These are phyloP conservation scores for Ivindomyrus marchei DNA, from an alignment of 2,113 vertebrate genomes.

Conservation along the genomic window DNA sequence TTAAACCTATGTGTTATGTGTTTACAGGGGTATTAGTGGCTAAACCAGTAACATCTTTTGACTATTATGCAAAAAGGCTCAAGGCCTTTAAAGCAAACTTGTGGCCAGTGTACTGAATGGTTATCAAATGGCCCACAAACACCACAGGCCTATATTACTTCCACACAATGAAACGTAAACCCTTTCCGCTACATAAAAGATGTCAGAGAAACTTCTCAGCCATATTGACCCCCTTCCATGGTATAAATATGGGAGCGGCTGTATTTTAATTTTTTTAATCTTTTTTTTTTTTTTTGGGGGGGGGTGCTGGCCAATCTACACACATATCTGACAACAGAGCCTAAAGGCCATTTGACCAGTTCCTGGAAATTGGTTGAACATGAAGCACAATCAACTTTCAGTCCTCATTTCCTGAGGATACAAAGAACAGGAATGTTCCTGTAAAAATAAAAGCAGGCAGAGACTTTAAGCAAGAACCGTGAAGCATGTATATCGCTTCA, in stretches of 20 bases:
- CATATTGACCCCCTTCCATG: slow-evolving; percentile 34
- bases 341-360: neutral
- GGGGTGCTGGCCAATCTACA: neutral
- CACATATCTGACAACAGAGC: neutral
- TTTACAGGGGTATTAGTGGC: neutral
- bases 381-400: neutral
- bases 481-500: neutral
- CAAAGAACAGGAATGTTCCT: neutral
- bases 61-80: neutral
- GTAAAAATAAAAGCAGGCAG: neutral
- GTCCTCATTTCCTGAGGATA: slow-evolving; percentile 9
- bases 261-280: neutral
- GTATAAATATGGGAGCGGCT: slow-evolving; percentile 40
- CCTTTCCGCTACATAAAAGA: slow-evolving; percentile 39
- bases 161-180: slow-evolving; percentile 35
- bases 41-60: slow-evolving; percentile 8
- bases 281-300: neutral
- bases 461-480: neutral
- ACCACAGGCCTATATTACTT: slow-evolving; percentile 11
- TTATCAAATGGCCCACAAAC: slow-evolving; percentile 54
- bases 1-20: neutral
- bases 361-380: neutral
- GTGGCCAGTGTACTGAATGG: slow-evolving; percentile 37
- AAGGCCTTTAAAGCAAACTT: slow-evolving; percentile 7
- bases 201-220: neutral